Evolutionary conservation across 1,140 invertebrate species (phyloP), one percentile per base, ranked within the genome.

Genomic region (Papilio xuthus): DNA sequence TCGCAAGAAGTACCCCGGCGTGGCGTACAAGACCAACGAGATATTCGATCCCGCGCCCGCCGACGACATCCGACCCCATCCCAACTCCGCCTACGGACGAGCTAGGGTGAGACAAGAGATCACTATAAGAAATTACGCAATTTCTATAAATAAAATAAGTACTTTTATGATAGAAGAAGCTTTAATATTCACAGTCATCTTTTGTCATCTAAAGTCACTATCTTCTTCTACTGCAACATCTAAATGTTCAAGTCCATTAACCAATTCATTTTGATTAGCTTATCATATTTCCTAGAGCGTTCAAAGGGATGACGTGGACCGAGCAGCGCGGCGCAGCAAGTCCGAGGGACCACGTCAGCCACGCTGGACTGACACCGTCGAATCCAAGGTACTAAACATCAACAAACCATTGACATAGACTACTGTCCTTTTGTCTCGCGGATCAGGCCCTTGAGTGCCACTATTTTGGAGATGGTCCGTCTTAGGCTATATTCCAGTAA

Each of bases 1-100:
- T 79, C 95, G 97, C 86, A 98, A 97, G 95, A 98, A 98, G 94
- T 97, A 97, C 91, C 97, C 97, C 53, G 97, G 97, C 83, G 95
- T 97, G 86, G 97, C 97, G 81, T 97, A 97, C 95, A 96, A 96
- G 91, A 96, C 96, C 83, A 97, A 97, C 94, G 97, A 97, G 90
- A 96, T 97, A 87, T 95, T 97, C 86, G 95, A 95, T 88, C 95
- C 96, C 15, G 92, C 90, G 8, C 89, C 92, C n/a, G 94, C 84
- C 88, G 95, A 85, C 90, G 94, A 89, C 89, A 93, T 94, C 92
- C 93, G 90, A 86, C 93, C 90, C 81, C 89, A 89, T 89, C 90
- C 91, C 80, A 88, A 92, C 83, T 92, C 95, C 83, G 90, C 91
- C 85, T 84, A 95, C 73, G 94, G 94, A 79, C 90, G 95, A 81